Evolutionary conservation across 2,888 invertebrate species (phyloP).

Genomic region (Spisula subtruncata): DNA sequence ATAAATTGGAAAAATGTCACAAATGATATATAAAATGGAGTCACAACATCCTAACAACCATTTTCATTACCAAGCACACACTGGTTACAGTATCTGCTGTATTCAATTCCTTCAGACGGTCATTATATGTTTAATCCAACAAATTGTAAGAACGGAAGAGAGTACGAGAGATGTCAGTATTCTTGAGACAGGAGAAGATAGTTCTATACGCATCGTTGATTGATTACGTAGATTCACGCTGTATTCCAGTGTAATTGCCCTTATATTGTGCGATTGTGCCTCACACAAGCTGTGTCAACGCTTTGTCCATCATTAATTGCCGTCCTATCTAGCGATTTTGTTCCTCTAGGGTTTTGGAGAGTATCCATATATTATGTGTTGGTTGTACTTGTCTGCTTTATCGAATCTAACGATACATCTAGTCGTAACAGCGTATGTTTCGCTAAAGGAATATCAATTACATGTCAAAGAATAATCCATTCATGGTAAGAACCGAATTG

Average conservation of each 20-base stretch:
- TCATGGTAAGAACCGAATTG: neutral
- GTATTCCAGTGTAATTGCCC: neutral
- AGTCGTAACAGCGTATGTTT: neutral
- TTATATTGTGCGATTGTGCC: neutral
- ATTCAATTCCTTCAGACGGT: neutral
- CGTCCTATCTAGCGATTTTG: slow-evolving; percentile 1
- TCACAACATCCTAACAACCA: too few relatives aligned
- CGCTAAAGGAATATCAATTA: slow-evolving; percentile 18
- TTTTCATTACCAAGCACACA: neutral
- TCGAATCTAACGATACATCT: neutral
- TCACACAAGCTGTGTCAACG: slow-evolving; percentile 6
- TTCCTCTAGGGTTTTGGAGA: slow-evolving; percentile 10
- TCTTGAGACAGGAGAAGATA: neutral
- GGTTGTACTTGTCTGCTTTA: neutral
- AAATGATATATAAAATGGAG: too few relatives aligned
- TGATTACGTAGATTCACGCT: neutral
- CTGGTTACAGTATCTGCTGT: neutral
- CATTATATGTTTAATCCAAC: neutral
- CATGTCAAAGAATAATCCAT: neutral
- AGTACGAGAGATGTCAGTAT: neutral
- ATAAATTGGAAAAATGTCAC: too few relatives aligned
- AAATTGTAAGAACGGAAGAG: neutral
- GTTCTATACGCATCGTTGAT: neutral
- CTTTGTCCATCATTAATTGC: slow-evolving; percentile 17
- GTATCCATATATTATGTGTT: slow-evolving; percentile 11